Percentiles rank a stretch among this genome's conserved stretches.
phyloP scores from a whole-genome alignment of 2,113 vertebrate genomes.

The Macrotis lagotis region DNA sequence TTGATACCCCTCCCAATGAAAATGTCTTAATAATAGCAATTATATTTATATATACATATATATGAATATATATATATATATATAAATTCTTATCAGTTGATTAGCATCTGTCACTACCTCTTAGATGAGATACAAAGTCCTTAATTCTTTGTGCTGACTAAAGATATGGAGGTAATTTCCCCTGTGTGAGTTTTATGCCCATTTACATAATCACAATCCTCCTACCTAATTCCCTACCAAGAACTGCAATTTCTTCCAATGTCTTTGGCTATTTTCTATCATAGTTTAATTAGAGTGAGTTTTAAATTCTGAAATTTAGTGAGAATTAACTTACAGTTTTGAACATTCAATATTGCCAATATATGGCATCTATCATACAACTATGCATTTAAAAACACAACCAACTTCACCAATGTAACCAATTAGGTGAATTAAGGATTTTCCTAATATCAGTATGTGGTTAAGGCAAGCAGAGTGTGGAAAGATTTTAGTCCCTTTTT shows the following conservation, averaged over 20 bases:
- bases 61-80: too few species aligned
- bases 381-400: slow-evolving; percentile 12
- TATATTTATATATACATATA: too few species aligned
- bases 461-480: not conserved
- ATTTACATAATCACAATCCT: slow-evolving; percentile 32
- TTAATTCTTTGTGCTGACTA: slow-evolving; percentile 40
- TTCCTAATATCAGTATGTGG: not conserved
- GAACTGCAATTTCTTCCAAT: slow-evolving; percentile 42
- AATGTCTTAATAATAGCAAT: slow-evolving; percentile 27
- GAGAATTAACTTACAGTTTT: slow-evolving; percentile 25
- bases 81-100: slow-evolving; percentile 44
- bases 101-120: not conserved
- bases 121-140: slow-evolving; percentile 51
- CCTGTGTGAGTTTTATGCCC: slow-evolving; percentile 56
- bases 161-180: slow-evolving; percentile 29
- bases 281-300: slow-evolving; percentile 32
- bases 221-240: slow-evolving; percentile 31
- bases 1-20: slow-evolving; percentile 30
- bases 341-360: not conserved
- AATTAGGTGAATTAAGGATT: not conserved
- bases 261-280: not conserved
- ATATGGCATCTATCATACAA: slow-evolving; percentile 19
- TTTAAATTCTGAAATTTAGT: slow-evolving; percentile 54
- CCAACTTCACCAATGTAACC: not conserved
- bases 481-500: not conserved